Conservation (phyloP, 2,797 vertebrate genomes). For the Ptychobarbus kaznakovi region DNA sequence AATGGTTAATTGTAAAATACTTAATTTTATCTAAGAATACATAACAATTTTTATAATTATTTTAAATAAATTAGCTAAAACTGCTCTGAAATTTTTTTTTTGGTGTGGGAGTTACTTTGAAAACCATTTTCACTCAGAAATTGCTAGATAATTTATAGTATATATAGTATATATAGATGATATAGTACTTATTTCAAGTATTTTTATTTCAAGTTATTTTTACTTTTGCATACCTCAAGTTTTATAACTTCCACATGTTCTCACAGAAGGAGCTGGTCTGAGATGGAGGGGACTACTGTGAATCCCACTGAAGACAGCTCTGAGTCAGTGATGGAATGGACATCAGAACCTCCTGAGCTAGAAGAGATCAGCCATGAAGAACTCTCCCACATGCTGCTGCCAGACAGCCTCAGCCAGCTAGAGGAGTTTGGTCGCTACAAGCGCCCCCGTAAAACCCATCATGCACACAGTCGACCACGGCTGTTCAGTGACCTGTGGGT, state of each 20-base stretch:
- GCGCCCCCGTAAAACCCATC: constrained; percentile 87
- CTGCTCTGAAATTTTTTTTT: not conserved
- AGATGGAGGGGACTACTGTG: constrained; percentile 60
- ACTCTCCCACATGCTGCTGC: constrained; percentile 89
- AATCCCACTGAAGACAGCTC: constrained; percentile 58
- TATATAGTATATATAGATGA: too few relatives aligned
- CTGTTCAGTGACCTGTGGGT: constrained; percentile 99
- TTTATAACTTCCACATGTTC: constrained; percentile 12
- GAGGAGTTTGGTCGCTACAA: constrained; percentile 96
- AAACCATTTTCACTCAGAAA: not conserved
- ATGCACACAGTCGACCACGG: constrained; percentile 82
- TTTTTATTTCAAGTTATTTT: too few relatives aligned
- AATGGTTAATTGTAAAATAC: not conserved
- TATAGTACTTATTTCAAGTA: not conserved
- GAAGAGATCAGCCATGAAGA: constrained; percentile 75
- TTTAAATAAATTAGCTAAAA: not conserved
- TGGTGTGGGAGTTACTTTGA: not conserved
- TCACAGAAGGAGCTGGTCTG: constrained; percentile 59
- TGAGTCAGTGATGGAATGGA: constrained; percentile 63
- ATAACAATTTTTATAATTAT: not conserved
- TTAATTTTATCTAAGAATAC: not conserved
- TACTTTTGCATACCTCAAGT: not conserved
- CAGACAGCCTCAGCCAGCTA: constrained; percentile 96
- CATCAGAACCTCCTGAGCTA: constrained; percentile 70
- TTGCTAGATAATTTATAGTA: not conserved